Conservation (phyloP, 2,797 vertebrate genomes). For the Cuculus canorus region DNA sequence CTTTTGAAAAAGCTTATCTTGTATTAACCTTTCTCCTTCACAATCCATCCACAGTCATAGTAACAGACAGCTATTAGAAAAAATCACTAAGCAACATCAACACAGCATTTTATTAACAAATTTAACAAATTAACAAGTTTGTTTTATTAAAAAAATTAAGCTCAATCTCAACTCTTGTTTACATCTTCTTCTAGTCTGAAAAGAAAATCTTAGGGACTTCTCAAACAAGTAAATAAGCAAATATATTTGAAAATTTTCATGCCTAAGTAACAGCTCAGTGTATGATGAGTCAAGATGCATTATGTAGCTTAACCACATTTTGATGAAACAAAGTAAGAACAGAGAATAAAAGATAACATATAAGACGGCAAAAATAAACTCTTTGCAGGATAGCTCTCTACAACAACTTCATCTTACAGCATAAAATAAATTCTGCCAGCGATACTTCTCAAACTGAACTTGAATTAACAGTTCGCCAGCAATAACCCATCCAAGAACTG, state of each 20-base stretch:
- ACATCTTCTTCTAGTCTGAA: background rate
- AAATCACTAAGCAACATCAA: background rate
- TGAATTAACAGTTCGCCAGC: background rate
- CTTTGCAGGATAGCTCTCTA: background rate
- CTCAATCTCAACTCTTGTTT: background rate
- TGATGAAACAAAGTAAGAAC: background rate
- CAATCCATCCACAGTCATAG: too few relatives aligned
- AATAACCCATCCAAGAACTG: background rate
- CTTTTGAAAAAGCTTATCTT: background rate
- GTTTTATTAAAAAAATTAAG: background rate
- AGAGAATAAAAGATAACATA: background rate
- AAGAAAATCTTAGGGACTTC: background rate
- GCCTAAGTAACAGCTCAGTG: background rate
- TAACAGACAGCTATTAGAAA: background rate
- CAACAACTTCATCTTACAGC: background rate
- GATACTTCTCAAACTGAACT: background rate
- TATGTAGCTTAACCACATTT: background rate
- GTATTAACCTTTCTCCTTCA: background rate
- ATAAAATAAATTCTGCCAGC: background rate
- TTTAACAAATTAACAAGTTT: background rate
- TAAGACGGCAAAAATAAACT: background rate
- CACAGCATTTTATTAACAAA: background rate
- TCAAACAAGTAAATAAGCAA: background rate
- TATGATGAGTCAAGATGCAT: background rate
- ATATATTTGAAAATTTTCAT: background rate